Evolutionary conservation across 2,797 vertebrate genomes (phyloP), one percentile per base, ranked within the genome.

Genomic region (Galagoides demidoff): DNA sequence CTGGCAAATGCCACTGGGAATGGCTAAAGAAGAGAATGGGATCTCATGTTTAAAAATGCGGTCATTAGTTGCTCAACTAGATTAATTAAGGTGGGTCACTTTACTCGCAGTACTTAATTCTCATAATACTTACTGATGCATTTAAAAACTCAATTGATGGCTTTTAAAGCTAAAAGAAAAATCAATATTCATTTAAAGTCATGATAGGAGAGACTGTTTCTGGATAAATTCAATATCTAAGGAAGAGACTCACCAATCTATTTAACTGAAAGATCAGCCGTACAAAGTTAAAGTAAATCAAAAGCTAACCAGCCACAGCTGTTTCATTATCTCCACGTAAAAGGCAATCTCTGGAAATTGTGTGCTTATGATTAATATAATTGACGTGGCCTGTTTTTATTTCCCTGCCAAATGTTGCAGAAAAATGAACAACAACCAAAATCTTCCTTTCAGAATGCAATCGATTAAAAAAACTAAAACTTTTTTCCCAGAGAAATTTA

Each of bases 151-250:
- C 83, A 74, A 93, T 23, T 90, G 31, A 86, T 96, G 78, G 45
- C 29, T 95, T 96, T 97, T 95, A 94, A 94, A 95, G 88, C 17
- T 83, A 86, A 90, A 96, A 96, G 57, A 66, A 95, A 97, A 97
- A 93, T 97, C 86, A 96, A 96, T 95, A 91, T 85, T 79, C 64
- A 91, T 92, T 96, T 96, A 77, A 95, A 90, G 2, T 73, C n/a
- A 92, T 66, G 34, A 23, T 93, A 95, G 76, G 22, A 85, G 29
- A 92, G 27, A 89, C 34, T 91, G 43, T 79, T 97, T 95, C 79
- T 92, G 77, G 31, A 90, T 88, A 94, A 85, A 95, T 88, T 68
- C 57, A 95, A 88, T 95, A 22, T 76, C 59, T 89, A 90, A 93
- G 19, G 66, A 94, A 94, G 27, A 90, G 82, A 91, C 63, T 94